Conservation (phyloP, 2,113 vertebrate species). For the Brachypteracias leptosomus region DNA sequence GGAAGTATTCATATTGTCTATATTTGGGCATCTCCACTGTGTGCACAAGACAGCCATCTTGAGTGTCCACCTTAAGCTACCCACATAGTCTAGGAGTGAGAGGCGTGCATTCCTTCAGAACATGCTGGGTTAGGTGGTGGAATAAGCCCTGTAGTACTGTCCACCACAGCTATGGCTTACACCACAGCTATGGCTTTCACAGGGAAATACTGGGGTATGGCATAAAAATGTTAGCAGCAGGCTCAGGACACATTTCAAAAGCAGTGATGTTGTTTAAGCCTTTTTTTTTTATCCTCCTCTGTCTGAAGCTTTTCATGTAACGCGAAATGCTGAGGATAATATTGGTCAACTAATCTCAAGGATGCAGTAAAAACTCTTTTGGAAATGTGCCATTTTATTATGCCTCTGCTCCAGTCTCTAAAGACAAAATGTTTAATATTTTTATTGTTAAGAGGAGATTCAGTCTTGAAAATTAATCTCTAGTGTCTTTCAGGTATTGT, state of each 20-base stretch:
- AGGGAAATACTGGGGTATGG: not conserved
- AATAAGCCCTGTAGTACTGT: not conserved
- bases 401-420: not conserved
- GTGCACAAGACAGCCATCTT: not conserved
- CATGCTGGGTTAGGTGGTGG: not conserved
- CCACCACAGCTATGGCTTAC: too few relatives aligned
- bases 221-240: not conserved
- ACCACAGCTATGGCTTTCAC: not conserved
- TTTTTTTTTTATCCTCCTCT: not conserved
- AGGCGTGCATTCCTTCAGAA: not conserved
- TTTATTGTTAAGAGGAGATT: constrained; percentile 38
- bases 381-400: not conserved
- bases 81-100: not conserved
- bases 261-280: not conserved
- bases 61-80: not conserved
- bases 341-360: not conserved
- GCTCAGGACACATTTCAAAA: not conserved
- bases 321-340: not conserved
- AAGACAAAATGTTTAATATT: constrained; percentile 33
- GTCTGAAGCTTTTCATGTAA: not conserved
- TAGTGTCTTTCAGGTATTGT: constrained; percentile 28
- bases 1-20: not conserved
- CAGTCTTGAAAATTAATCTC: constrained; percentile 57
- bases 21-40: not conserved
- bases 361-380: not conserved